These are phyloP conservation scores for Turritopsis rubra DNA, from an alignment of 30 jellyfish, hydroid and myxozoan species.

Conservation along the genomic window DNA sequence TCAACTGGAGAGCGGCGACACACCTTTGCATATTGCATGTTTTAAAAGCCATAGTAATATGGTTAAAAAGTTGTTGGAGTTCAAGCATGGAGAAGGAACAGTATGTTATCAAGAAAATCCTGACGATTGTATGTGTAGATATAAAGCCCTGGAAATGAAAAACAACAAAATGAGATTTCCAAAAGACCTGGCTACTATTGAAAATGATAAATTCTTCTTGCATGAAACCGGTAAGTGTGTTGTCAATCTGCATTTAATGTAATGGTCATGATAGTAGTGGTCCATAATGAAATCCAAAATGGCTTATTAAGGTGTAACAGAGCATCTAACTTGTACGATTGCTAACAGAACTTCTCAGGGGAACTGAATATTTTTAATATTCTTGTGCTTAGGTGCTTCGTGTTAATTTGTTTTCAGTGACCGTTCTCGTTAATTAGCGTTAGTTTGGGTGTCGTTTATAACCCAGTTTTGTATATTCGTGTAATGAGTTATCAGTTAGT, in stretches of 20 bases:
- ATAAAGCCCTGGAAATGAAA: neutral
- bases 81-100: neutral
- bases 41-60: neutral
- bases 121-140: neutral
- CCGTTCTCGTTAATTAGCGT: no score
- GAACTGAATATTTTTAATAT: no score
- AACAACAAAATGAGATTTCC: constrained; percentile 2
- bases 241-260: neutral
- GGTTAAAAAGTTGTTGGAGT: neutral
- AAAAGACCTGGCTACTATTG: neutral
- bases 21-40: constrained; percentile 15
- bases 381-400: no score
- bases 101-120: neutral
- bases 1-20: neutral
- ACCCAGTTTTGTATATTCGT: no score
- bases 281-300: no score
- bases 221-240: neutral
- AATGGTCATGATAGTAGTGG: no score
- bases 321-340: no score
- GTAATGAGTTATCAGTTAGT: no score
- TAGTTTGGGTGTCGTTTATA: no score
- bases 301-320: no score
- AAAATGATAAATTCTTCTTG: neutral
- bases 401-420: no score
- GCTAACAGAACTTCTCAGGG: no score